A percentile compares a stretch with the other conserved stretches of the same genome.
These are phyloP conservation scores for Pseudoatta argentina DNA, from an alignment of 1,140 invertebrate species.

Conservation along the genomic window DNA sequence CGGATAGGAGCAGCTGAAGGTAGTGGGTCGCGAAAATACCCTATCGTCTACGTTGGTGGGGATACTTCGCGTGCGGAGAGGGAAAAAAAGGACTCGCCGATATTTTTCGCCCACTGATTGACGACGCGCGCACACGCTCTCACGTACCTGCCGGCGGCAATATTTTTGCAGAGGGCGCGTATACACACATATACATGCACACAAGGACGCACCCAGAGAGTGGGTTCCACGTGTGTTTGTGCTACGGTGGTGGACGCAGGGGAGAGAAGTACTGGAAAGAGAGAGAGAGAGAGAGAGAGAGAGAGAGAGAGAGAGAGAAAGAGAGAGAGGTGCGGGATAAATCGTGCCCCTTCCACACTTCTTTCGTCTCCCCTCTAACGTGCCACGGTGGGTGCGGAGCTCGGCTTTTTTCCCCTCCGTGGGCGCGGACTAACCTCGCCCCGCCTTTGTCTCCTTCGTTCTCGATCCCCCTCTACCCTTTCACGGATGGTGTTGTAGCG, in stretches of 20 bases:
- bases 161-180: conserved; percentile 15
- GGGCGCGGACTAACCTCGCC: conserved; percentile 85
- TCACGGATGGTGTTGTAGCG: conserved; percentile 18
- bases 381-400: conserved; percentile 76
- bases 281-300: conserved; percentile 13
- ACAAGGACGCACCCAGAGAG: neutral
- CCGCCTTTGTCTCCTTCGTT: conserved; percentile 84
- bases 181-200: neutral
- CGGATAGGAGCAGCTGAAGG: conserved; percentile 76
- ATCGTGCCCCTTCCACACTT: conserved; percentile 80
- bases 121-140: conserved; percentile 40
- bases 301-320: conserved; percentile 33
- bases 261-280: neutral
- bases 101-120: conserved; percentile 73
- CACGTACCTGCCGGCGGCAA: conserved; percentile 39
- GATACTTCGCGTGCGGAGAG: conserved; percentile 43
- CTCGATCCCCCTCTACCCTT: conserved; percentile 41
- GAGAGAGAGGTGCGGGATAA: conserved; percentile 68
- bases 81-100: conserved; percentile 66
- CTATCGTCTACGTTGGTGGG: conserved; percentile 49
- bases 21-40: conserved; percentile 52
- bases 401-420: conserved; percentile 87
- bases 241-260: conserved; percentile 17
- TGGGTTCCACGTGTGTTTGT: conserved; percentile 62
- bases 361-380: conserved; percentile 78